Conservation (phyloP, 2,113 vertebrate species). For the Xyrauchen texanus region DNA sequence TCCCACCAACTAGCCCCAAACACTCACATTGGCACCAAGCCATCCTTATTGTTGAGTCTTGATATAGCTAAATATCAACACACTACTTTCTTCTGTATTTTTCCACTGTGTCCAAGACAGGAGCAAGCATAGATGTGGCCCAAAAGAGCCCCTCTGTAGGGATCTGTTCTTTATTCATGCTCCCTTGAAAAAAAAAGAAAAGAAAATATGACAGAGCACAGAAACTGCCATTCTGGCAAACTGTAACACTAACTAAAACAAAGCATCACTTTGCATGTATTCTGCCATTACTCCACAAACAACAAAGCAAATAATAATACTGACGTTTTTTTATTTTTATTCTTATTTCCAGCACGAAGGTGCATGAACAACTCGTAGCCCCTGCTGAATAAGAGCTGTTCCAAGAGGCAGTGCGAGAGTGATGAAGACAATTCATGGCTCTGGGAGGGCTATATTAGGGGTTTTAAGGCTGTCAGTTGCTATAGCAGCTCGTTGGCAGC, state of each 20-base stretch:
- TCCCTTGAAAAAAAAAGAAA: not conserved
- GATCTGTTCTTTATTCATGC: not conserved
- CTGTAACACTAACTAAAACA: not conserved
- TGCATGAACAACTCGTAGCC: not conserved
- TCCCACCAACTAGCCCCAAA: no score
- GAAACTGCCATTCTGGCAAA: not conserved
- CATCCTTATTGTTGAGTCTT: no score
- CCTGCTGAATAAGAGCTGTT: not conserved
- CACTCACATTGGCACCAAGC: no score
- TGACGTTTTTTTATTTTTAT: not conserved
- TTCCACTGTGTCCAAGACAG: not conserved
- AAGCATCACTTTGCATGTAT: slow-evolving; percentile 1
- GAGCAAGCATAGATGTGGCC: not conserved
- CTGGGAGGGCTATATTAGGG: slow-evolving; percentile 16
- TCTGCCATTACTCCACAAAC: slow-evolving; percentile 13
- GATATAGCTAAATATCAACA: slow-evolving; percentile 12
- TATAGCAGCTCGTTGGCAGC: slow-evolving; percentile 28
- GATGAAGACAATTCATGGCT: slow-evolving; percentile 33
- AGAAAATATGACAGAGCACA: slow-evolving; percentile 1
- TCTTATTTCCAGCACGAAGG: not conserved
- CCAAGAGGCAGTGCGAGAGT: not conserved
- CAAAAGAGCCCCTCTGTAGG: not conserved
- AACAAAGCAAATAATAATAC: not conserved
- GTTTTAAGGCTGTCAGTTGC: slow-evolving; percentile 28
- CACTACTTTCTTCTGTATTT: not conserved